Conservation (phyloP, 2,888 invertebrate genomes). For the Petrolisthes manimaculis region DNA sequence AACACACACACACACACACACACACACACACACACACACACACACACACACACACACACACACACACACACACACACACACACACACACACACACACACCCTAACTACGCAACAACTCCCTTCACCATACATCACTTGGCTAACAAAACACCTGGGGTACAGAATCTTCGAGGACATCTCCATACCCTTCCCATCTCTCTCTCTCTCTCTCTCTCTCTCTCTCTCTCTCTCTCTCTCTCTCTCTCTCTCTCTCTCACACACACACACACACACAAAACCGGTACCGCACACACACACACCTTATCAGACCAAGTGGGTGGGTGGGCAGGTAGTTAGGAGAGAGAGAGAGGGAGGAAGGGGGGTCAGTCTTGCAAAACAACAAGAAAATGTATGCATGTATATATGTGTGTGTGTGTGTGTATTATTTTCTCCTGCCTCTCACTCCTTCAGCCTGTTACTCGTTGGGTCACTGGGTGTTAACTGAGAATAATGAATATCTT, state of each 20-base stretch:
- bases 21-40: slow-evolving; percentile 27
- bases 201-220: neutral
- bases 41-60: slow-evolving; percentile 27
- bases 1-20: no score
- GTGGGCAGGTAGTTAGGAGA: neutral
- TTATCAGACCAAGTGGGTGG: neutral
- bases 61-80: slow-evolving; percentile 9
- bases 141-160: neutral
- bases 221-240: slow-evolving; percentile 1
- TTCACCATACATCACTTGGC: neutral
- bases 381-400: no score
- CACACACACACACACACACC: neutral
- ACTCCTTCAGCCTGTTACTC: no score
- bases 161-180: neutral
- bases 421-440: no score
- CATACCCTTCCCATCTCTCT: neutral
- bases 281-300: neutral
- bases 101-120: neutral
- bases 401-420: no score
- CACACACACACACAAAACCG: neutral
- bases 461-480: no score
- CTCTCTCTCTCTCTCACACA: slow-evolving; percentile 1
- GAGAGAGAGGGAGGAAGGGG: neutral
- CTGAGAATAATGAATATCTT: no score
- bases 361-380: no score